phyloP scores from a whole-genome alignment of 2,888 invertebrate genomes.

The Tipula confusa region DNA sequence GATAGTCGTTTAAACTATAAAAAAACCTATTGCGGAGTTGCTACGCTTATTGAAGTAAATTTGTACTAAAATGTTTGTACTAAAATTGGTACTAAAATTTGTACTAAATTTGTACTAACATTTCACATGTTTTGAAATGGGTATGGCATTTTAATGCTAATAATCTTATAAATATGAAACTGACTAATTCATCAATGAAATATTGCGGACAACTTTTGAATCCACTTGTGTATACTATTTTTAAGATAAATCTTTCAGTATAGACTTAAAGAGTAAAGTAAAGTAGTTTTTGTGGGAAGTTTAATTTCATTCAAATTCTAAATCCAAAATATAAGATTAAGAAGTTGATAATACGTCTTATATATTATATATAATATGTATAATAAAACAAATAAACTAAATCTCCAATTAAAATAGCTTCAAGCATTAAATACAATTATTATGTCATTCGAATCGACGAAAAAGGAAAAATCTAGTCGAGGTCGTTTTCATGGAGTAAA shows the following conservation, averaged over 20 bases:
- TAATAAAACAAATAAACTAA: neutral
- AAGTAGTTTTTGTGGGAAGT: neutral
- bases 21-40: too few species aligned
- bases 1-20: too few species aligned
- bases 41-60: too few species aligned
- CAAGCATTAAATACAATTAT: neutral
- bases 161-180: neutral
- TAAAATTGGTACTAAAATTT: too few species aligned
- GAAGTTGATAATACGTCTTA: neutral
- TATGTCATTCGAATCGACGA: neutral
- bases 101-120: too few species aligned
- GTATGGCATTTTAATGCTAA: too few species aligned
- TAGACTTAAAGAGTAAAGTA: neutral
- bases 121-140: too few species aligned
- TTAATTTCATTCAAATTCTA: neutral
- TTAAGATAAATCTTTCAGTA: neutral
- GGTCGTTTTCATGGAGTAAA: neutral
- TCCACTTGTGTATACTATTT: neutral
- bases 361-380: too few species aligned
- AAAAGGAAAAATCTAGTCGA: constrained; percentile 20
- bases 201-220: neutral
- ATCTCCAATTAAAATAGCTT: neutral
- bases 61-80: too few species aligned
- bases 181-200: neutral
- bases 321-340: neutral